Evolutionary conservation across 2,113 vertebrate species (phyloP).

Genomic region (Nyctibius bracteatus): DNA sequence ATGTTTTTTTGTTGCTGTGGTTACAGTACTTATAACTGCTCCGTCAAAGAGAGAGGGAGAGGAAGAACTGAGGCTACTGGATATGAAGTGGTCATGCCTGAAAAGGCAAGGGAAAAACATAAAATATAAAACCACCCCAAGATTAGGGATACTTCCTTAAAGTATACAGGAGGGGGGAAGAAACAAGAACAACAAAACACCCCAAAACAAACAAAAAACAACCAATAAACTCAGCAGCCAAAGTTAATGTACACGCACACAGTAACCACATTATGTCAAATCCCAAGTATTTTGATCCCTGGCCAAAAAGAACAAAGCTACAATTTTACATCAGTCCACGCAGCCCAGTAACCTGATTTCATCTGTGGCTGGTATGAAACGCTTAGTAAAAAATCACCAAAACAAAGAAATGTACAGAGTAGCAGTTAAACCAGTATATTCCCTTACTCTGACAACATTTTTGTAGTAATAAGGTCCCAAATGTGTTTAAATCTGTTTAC

Average conservation of each 20-base stretch:
- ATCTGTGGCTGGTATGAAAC: background rate
- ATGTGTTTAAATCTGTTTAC: background rate
- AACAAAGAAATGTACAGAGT: background rate
- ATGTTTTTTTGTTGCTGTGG: constrained; percentile 97
- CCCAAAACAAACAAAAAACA: background rate
- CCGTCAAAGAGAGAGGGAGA: constrained; percentile 96
- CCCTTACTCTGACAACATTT: background rate
- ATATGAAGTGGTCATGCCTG: constrained; percentile 98
- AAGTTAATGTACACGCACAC: background rate
- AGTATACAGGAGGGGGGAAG: background rate
- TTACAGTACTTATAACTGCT: constrained; percentile 97
- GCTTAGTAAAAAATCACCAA: background rate
- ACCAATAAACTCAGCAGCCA: background rate
- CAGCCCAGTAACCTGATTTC: background rate
- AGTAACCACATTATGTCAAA: background rate
- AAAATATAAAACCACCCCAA: background rate
- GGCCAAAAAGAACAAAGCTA: background rate
- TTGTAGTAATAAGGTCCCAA: background rate
- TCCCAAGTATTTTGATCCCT: background rate
- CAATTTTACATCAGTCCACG: background rate
- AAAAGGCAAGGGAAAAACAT: background rate
- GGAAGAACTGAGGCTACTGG: constrained; percentile 95
- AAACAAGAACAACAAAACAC: background rate
- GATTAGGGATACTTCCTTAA: background rate
- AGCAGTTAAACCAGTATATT: background rate